phyloP scores from a whole-genome alignment of 2,113 vertebrate species.

The Pelmatolapia mariae region DNA sequence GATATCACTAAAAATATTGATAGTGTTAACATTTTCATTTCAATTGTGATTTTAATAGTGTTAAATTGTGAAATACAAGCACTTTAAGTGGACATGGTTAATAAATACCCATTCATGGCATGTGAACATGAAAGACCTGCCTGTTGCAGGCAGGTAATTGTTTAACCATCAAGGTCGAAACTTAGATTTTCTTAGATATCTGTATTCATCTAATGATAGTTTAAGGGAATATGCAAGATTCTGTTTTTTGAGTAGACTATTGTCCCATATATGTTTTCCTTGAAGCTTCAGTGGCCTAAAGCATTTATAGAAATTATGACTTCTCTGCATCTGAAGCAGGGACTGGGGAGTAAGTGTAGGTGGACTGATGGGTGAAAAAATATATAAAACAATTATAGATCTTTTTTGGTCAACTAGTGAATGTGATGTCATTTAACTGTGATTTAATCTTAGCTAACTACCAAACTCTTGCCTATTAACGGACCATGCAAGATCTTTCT shows the following conservation, averaged over 20 bases:
- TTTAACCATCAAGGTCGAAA: not conserved
- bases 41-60: accelerated
- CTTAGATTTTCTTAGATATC: not conserved
- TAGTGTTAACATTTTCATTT: not conserved
- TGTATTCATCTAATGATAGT: not conserved
- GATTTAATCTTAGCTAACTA: not conserved
- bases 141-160: not conserved
- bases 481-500: not conserved
- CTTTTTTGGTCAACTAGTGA: not conserved
- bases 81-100: not conserved
- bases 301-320: not conserved
- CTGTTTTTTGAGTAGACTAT: not conserved
- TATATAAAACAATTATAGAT: accelerated
- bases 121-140: not conserved
- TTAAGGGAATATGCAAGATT: not conserved
- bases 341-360: not conserved
- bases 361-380: not conserved
- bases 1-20: not conserved
- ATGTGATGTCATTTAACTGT: not conserved
- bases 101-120: not conserved
- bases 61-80: not conserved
- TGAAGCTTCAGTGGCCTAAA: not conserved
- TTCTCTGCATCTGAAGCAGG: not conserved
- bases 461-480: not conserved
- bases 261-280: not conserved